These are phyloP conservation scores for Seira sanloemensis DNA, from an alignment of 2,888 invertebrate species.

Conservation along the genomic window DNA sequence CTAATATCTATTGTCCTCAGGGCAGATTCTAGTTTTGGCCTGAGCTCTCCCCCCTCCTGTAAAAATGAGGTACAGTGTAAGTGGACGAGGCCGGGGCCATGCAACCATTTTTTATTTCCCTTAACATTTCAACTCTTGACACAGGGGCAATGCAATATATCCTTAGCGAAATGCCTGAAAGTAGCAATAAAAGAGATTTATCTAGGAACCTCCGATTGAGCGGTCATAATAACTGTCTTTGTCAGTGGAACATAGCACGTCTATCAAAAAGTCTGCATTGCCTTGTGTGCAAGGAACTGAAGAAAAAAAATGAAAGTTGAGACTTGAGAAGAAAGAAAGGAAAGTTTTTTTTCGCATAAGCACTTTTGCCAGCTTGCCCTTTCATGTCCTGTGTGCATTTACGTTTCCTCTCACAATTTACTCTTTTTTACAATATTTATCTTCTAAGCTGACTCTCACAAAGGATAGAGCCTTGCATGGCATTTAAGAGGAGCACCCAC, in stretches of 20 bases:
- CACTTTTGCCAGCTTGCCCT: not conserved
- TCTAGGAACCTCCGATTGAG: not conserved
- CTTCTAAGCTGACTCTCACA: too few relatives aligned
- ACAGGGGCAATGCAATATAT: not conserved
- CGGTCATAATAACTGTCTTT: not conserved
- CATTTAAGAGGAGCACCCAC: too few relatives aligned
- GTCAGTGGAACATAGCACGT: not conserved
- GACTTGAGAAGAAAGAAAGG: not conserved
- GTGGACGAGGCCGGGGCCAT: too few relatives aligned
- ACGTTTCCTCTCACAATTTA: too few relatives aligned
- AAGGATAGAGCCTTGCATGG: too few relatives aligned
- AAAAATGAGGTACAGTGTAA: too few relatives aligned
- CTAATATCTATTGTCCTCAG: not conserved
- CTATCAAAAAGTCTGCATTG: not conserved
- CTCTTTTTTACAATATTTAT: not conserved
- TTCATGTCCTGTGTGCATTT: not conserved
- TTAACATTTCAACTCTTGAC: not conserved
- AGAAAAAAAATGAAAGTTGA: not conserved
- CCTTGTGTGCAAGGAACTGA: not conserved
- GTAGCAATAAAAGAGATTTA: not conserved
- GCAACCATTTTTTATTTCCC: too few relatives aligned
- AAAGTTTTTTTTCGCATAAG: not conserved
- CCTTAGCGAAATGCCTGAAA: not conserved
- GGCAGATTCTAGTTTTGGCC: too few relatives aligned
- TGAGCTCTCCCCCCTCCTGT: too few relatives aligned